These are phyloP conservation scores for Apis cerana DNA, from an alignment of 1,140 invertebrate species.

Conservation along the genomic window DNA sequence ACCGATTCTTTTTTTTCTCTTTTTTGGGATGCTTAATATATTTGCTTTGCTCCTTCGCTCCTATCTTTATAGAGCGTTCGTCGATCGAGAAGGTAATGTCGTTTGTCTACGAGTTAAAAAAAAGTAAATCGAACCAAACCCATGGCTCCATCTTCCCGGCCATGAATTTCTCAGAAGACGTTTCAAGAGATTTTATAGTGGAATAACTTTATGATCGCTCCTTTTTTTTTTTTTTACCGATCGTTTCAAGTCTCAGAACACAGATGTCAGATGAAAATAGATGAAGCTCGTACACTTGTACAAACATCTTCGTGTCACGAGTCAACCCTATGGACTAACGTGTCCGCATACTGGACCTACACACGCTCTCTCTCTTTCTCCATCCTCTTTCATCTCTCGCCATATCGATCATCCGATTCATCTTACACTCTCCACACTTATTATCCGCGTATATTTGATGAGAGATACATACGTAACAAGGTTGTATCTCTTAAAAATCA, in stretches of 20 bases:
- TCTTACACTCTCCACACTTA: background rate
- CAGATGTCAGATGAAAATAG: background rate
- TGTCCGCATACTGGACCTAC: too few species aligned
- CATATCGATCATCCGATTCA: background rate
- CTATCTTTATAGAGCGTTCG: background rate
- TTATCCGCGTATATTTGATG: background rate
- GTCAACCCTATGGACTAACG: background rate
- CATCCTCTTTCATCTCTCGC: too few species aligned
- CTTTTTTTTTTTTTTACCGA: background rate
- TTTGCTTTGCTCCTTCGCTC: background rate
- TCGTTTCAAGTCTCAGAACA: background rate
- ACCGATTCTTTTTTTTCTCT: background rate
- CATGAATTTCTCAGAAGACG: too few species aligned
- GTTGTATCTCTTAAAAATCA: background rate
- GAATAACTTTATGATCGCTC: too few species aligned
- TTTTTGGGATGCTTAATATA: too few species aligned
- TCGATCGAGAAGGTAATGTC: background rate
- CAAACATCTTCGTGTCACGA: conserved; percentile 2
- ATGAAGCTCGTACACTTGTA: conserved; percentile 11
- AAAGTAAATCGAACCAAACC: background rate
- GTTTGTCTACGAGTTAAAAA: background rate
- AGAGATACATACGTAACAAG: background rate
- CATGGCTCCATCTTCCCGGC: background rate
- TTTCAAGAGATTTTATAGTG: too few species aligned
- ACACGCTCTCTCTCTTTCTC: too few species aligned